Evolutionary conservation across 2,888 invertebrate species (phyloP).

Genomic region (Tachina lurida): DNA sequence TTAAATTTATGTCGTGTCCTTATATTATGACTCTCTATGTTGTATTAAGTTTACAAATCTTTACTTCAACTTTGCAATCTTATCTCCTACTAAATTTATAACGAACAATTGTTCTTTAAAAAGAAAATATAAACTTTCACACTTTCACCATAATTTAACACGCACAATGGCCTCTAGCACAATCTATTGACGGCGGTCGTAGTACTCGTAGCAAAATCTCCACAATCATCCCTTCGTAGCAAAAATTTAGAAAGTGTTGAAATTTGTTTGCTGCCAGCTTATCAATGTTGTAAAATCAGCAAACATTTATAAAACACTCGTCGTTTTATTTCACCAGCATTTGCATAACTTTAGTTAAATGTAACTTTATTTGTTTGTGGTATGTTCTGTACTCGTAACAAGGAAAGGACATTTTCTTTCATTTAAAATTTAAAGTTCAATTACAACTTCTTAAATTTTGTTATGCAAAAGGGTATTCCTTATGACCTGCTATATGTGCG

Average conservation of each 20-base stretch:
- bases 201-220: neutral
- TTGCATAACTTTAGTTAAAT: constrained; percentile 62
- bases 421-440: constrained; percentile 47
- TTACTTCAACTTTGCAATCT: constrained; percentile 41
- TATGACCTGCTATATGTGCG: neutral
- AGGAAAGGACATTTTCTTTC: constrained; percentile 26
- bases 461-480: neutral
- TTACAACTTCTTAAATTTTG: constrained; percentile 58
- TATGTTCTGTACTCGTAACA: constrained; percentile 36
- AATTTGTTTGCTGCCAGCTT: constrained; percentile 63
- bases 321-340: constrained; percentile 61
- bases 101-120: constrained; percentile 61
- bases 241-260: constrained; percentile 62
- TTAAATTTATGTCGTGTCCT: constrained; percentile 48
- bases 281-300: constrained; percentile 68
- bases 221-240: constrained; percentile 50
- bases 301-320: constrained; percentile 64
- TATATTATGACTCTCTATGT: constrained; percentile 10
- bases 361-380: constrained; percentile 28
- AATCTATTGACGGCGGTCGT: constrained; percentile 23
- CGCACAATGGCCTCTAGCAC: constrained; percentile 48
- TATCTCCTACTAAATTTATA: constrained; percentile 68
- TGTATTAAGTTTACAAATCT: constrained; percentile 54
- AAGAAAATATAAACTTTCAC: constrained; percentile 49
- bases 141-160: constrained; percentile 67